Percentiles rank a stretch among this genome's conserved stretches.
Conservation (phyloP, 2,888 invertebrate genomes). For the Chromoteleia sp. region DNA sequence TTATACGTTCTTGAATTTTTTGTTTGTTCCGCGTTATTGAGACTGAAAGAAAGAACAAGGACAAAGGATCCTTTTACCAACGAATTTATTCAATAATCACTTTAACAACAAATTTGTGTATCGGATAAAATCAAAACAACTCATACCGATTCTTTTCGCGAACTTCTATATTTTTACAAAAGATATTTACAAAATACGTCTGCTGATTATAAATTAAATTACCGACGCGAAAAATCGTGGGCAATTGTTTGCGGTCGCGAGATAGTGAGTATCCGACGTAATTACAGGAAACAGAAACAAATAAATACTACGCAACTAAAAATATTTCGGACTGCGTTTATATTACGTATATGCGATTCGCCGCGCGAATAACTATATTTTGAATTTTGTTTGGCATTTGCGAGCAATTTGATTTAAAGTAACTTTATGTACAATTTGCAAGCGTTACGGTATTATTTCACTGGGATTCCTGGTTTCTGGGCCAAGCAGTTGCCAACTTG, state of each 20-base stretch:
- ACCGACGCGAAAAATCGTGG: not conserved
- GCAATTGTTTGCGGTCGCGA: slow-evolving; percentile 50
- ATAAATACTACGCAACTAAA: slow-evolving; percentile 83
- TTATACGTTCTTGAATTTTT: slow-evolving; percentile 22
- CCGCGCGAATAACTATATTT: slow-evolving; percentile 67
- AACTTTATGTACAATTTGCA: slow-evolving; percentile 81
- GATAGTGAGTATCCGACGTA: slow-evolving; percentile 73
- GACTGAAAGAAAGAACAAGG: slow-evolving; percentile 58
- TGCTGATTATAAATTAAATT: not conserved
- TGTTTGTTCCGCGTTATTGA: slow-evolving; percentile 30
- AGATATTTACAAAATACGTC: slow-evolving; percentile 43
- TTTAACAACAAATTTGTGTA: slow-evolving; percentile 58
- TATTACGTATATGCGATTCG: slow-evolving; percentile 68
- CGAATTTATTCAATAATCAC: slow-evolving; percentile 62
- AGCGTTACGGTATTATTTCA: slow-evolving; percentile 73
- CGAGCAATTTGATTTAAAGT: slow-evolving; percentile 77
- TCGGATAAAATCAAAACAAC: slow-evolving; percentile 50
- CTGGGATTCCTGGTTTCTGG: slow-evolving; percentile 43
- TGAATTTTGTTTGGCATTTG: slow-evolving; percentile 76
- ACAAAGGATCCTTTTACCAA: slow-evolving; percentile 57
- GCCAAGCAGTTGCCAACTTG: slow-evolving; percentile 35
- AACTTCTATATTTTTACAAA: slow-evolving; percentile 29
- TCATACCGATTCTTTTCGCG: slow-evolving; percentile 4
- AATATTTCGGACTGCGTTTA: slow-evolving; percentile 75
- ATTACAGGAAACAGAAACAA: slow-evolving; percentile 68